A percentile compares a stretch with the other conserved stretches of the same genome.
These are phyloP conservation scores for Cosmorhoe ocellata DNA, from an alignment of 2,888 invertebrate genomes.

Conservation along the genomic window DNA sequence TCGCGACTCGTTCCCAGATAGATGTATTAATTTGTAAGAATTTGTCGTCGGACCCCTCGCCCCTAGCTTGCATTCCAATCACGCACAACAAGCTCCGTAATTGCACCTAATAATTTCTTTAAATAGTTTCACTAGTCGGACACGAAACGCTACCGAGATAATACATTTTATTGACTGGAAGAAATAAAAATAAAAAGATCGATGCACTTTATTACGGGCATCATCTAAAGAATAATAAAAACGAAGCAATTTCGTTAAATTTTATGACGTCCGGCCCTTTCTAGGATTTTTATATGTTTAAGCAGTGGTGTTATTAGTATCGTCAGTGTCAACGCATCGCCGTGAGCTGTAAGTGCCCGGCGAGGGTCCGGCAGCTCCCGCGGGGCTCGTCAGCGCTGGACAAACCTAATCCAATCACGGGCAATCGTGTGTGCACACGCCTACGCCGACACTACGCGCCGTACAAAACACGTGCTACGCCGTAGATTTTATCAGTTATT, in stretches of 20 bases:
- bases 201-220: conserved; percentile 41
- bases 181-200: conserved; percentile 28
- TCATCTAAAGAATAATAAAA: conserved; percentile 54
- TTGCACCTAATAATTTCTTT: conserved; percentile 81
- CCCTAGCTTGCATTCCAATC: conserved; percentile 75
- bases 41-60: conserved; percentile 77
- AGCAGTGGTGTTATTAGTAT: conserved; percentile 59
- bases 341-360: conserved; percentile 47
- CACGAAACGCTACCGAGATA: conserved; percentile 32
- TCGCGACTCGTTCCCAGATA: conserved; percentile 65
- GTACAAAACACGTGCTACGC: conserved; percentile 37
- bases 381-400: conserved; percentile 84
- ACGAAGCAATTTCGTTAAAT: conserved; percentile 43
- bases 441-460: conserved; percentile 64
- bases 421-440: conserved; percentile 61
- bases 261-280: conserved; percentile 47
- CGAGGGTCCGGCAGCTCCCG: conserved; percentile 59
- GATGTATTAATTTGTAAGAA: conserved; percentile 83
- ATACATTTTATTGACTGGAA: conserved; percentile 32
- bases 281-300: conserved; percentile 58
- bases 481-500: conserved; percentile 19
- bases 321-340: conserved; percentile 61
- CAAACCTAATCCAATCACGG: conserved; percentile 86
- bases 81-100: conserved; percentile 80
- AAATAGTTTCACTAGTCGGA: conserved; percentile 59